Conservation (phyloP, 1,140 invertebrate genomes). For the Orius laevigatus region DNA sequence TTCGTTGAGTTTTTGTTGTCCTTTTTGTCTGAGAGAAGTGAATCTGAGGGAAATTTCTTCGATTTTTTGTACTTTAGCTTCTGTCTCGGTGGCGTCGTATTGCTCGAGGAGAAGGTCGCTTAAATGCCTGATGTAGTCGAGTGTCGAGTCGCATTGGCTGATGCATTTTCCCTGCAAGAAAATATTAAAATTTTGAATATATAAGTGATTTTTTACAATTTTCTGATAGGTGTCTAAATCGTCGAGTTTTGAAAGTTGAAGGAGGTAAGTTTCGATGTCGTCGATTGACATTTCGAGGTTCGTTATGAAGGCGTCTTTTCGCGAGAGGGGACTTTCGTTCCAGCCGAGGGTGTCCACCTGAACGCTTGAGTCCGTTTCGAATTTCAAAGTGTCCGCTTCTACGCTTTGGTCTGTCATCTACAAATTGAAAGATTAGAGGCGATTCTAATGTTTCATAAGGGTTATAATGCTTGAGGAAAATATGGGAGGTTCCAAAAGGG, state of each 20-base stretch:
- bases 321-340: slow-evolving; percentile 39
- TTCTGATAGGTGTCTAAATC: slow-evolving; percentile 17
- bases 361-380: slow-evolving; percentile 53
- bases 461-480: neutral
- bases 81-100: slow-evolving; percentile 45
- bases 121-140: slow-evolving; percentile 63
- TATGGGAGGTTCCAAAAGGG: neutral
- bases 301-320: slow-evolving; percentile 58
- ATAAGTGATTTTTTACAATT: slow-evolving; percentile 8
- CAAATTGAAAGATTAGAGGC: neutral
- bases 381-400: slow-evolving; percentile 55
- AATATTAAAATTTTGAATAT: neutral
- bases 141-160: slow-evolving; percentile 48
- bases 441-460: too few relatives aligned
- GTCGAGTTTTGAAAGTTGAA: slow-evolving; percentile 27
- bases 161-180: slow-evolving; percentile 39
- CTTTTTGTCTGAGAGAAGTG: slow-evolving; percentile 46
- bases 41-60: slow-evolving; percentile 44
- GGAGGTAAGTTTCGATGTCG: slow-evolving; percentile 38
- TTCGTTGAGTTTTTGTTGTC: slow-evolving; percentile 54
- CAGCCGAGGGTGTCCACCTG: slow-evolving; percentile 50
- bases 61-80: slow-evolving; percentile 47
- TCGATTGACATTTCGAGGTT: slow-evolving; percentile 49
- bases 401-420: slow-evolving; percentile 38
- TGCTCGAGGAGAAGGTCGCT: slow-evolving; percentile 54